These are phyloP conservation scores for Apamea monoglypha DNA, from an alignment of 2,888 invertebrate species.

Conservation along the genomic window DNA sequence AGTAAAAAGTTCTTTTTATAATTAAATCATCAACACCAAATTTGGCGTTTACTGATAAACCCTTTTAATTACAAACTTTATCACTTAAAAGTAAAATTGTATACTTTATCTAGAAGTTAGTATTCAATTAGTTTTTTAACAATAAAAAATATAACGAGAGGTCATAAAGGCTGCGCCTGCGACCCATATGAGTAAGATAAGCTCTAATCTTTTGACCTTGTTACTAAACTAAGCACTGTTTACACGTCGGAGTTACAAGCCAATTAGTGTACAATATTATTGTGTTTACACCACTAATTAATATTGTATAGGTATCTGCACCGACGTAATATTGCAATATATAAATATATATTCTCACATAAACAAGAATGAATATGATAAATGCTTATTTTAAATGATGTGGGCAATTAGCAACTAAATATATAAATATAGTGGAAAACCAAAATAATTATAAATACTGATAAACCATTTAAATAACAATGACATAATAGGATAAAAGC, in stretches of 20 bases:
- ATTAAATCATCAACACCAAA: constrained; percentile 59
- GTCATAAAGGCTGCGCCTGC: constrained; percentile 57
- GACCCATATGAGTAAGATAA: constrained; percentile 68
- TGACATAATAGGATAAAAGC: constrained; percentile 35
- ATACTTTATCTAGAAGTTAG: constrained; percentile 48
- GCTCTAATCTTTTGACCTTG: constrained; percentile 69
- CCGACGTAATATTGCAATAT: constrained; percentile 40
- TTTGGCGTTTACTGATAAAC: constrained; percentile 67
- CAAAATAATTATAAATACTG: constrained; percentile 32
- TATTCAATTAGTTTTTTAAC: constrained; percentile 61
- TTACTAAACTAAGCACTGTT: constrained; percentile 64
- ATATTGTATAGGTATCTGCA: constrained; percentile 62
- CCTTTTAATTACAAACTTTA: constrained; percentile 62
- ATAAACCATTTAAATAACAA: constrained; percentile 39
- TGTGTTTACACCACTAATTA: constrained; percentile 65
- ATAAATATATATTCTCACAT: constrained; percentile 37
- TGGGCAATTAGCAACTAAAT: constrained; percentile 58
- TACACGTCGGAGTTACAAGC: constrained; percentile 60
- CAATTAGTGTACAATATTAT: constrained; percentile 66
- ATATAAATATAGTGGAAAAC: constrained; percentile 35
- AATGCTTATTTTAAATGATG: constrained; percentile 46
- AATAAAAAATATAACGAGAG: constrained; percentile 64
- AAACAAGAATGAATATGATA: constrained; percentile 52
- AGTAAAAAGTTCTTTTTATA: constrained; percentile 47
- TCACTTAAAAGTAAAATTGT: constrained; percentile 51